Percentiles rank a stretch among this genome's conserved stretches.
Conservation (phyloP, 2,888 invertebrate species). For the Ectemnius continuus region DNA sequence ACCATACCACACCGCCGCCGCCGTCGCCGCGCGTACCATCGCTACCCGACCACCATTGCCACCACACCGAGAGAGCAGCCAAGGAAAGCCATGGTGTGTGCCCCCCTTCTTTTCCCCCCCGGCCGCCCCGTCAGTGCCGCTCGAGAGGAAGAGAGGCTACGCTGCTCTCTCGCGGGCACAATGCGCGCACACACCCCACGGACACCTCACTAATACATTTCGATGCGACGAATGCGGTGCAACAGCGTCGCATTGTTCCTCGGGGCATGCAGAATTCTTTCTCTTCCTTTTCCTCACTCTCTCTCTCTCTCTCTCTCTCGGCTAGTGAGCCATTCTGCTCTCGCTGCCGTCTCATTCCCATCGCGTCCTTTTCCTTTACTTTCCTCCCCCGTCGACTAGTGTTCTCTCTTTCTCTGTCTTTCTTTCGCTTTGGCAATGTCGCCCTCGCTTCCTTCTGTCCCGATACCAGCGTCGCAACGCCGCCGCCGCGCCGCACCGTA, state of each 20-base stretch:
- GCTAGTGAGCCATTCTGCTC: conserved; percentile 12
- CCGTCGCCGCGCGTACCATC: conserved; percentile 58
- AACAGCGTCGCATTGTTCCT: conserved; percentile 63
- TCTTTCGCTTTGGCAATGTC: neutral
- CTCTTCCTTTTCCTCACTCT: conserved; percentile 21
- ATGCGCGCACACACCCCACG: conserved; percentile 42
- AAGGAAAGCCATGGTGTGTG: conserved; percentile 28
- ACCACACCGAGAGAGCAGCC: conserved; percentile 19
- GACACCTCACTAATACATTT: conserved; percentile 52
- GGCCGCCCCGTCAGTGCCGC: too few relatives aligned
- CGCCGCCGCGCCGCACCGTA: neutral
- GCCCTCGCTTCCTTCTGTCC: neutral
- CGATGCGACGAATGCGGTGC: conserved; percentile 59
- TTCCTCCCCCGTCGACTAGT: neutral
- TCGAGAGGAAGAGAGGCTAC: conserved; percentile 7
- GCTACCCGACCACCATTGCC: conserved; percentile 50
- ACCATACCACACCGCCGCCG: conserved; percentile 63
- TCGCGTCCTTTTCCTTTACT: conserved; percentile 3
- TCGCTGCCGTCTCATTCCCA: conserved; percentile 20
- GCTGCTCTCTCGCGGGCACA: conserved; percentile 31
- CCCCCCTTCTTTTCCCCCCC: neutral
- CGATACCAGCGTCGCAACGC: neutral
- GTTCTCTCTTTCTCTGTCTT: neutral
- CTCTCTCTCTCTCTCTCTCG: conserved; percentile 9
- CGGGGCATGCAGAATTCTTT: conserved; percentile 51